Conservation (phyloP, 2,888 invertebrate genomes). For the Empis stercorea region DNA sequence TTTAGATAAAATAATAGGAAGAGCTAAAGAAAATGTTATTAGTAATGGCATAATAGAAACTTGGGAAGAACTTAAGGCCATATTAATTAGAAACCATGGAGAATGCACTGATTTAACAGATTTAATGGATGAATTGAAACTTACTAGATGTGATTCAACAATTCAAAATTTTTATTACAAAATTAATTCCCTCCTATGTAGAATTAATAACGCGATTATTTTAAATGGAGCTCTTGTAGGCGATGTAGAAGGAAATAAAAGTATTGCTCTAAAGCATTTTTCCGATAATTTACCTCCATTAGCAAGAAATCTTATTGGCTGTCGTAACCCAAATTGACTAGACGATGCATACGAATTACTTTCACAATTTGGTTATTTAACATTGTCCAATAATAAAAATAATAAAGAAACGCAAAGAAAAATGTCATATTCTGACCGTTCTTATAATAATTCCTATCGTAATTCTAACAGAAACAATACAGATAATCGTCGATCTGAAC, state of each 20-base stretch:
- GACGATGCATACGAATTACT: conserved; percentile 4
- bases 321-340: conserved; percentile 3
- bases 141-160: conserved; percentile 1
- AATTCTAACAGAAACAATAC: neutral
- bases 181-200: conserved; percentile 4
- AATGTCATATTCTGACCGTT: neutral
- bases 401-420: neutral
- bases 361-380: neutral
- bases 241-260: conserved; percentile 2
- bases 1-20: conserved; percentile 6
- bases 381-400: neutral
- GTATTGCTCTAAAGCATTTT: conserved; percentile 7
- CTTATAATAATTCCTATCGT: neutral
- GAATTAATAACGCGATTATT: neutral
- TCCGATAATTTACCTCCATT: conserved; percentile 6
- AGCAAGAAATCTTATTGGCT: conserved; percentile 4
- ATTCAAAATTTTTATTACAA: conserved; percentile 7
- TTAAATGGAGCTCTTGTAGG: neutral
- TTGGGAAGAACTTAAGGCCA: conserved; percentile 4
- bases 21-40: conserved; percentile 2
- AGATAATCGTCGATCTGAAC: neutral
- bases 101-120: conserved; percentile 1
- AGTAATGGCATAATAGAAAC: conserved; percentile 4
- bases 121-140: conserved; percentile 5
- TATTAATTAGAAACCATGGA: conserved; percentile 6